Conservation (phyloP, 2,113 vertebrate genomes). For the Nymphicus hollandicus region DNA sequence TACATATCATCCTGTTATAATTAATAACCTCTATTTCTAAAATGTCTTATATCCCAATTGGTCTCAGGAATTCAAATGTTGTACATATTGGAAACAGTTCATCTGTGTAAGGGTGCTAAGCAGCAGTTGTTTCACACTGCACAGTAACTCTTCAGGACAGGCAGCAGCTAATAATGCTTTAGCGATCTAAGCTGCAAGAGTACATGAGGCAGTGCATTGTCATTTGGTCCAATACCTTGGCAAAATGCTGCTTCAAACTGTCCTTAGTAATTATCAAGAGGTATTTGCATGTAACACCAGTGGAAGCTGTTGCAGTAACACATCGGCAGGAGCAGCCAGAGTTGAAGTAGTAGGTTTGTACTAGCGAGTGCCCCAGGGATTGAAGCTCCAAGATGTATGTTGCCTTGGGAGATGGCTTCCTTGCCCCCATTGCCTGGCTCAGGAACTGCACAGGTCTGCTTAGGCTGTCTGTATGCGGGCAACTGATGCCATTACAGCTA, state of each 20-base stretch:
- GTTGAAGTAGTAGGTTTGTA: not conserved
- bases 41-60: not conserved
- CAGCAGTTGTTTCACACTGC: not conserved
- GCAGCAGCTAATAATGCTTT: not conserved
- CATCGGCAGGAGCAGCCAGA: not conserved
- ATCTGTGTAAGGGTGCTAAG: not conserved
- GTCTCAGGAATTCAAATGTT: not conserved
- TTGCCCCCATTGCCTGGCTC: not conserved
- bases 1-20: not conserved
- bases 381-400: not conserved
- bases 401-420: not conserved
- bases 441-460: not conserved
- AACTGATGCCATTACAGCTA: not conserved
- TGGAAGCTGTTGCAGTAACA: not conserved
- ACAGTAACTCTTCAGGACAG: not conserved
- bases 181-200: not conserved
- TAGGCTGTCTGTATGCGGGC: fast-evolving
- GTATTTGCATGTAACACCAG: not conserved
- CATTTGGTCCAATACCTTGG: not conserved
- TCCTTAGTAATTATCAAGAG: not conserved
- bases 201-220: not conserved
- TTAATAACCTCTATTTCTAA: not conserved
- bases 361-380: too few species aligned
- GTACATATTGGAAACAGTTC: not conserved
- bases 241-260: not conserved